Conservation (phyloP, 2,797 vertebrate genomes). For the Coracias cyanogaster region DNA sequence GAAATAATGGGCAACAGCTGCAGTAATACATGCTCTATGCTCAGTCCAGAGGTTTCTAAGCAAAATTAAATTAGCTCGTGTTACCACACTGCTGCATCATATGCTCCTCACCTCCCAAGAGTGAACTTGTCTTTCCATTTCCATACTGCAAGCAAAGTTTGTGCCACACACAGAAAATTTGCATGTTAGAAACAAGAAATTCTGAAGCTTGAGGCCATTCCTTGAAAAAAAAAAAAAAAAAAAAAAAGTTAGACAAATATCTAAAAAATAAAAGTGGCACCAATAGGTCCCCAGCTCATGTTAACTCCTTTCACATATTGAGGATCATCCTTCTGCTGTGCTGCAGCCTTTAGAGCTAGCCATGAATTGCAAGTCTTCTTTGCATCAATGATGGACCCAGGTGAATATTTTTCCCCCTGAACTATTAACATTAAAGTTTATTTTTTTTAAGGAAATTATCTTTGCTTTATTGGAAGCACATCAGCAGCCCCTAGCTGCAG, state of each 20-base stretch:
- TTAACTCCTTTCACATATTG: neutral
- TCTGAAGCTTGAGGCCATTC: neutral
- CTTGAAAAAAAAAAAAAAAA: neutral
- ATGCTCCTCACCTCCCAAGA: conserved; percentile 12
- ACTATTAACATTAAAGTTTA: neutral
- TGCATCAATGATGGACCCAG: neutral
- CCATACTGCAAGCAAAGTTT: neutral
- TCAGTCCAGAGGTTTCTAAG: conserved; percentile 54
- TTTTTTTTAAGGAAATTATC: neutral
- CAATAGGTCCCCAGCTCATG: neutral
- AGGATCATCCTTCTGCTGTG: neutral
- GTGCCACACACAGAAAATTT: neutral
- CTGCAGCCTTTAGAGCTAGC: neutral
- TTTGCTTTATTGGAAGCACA: neutral
- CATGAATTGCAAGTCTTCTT: neutral
- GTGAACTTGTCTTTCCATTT: neutral
- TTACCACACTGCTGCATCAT: conserved; percentile 39
- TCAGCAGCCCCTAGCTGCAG: neutral
- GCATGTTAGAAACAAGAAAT: neutral
- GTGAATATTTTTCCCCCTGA: neutral
- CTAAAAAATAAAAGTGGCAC: neutral
- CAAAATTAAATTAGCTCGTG: conserved; percentile 62
- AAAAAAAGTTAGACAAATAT: neutral
- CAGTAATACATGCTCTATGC: conserved; percentile 45
- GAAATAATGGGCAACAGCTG: conserved; percentile 65